These are phyloP conservation scores for Ailuropoda melanoleuca DNA, from an alignment of 2,113 vertebrate species.

Conservation along the genomic window DNA sequence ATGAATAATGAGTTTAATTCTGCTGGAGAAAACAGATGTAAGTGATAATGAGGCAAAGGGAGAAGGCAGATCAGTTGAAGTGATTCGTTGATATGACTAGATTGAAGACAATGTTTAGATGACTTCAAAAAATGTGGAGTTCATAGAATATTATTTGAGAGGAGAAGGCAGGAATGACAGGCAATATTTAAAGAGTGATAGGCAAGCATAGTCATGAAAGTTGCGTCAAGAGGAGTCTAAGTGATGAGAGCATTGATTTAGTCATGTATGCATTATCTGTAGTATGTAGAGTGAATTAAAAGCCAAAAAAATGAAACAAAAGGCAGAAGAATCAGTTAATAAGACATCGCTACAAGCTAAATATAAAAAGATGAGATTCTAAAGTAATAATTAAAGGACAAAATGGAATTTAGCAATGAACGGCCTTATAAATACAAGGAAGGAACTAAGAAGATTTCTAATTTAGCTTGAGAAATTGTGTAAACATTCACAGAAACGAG, in stretches of 20 bases:
- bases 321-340: background rate
- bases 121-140: background rate
- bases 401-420: background rate
- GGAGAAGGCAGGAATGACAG: background rate
- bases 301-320: background rate
- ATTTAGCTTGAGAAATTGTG: background rate
- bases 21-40: background rate
- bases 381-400: background rate
- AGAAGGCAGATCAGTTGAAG: rapidly evolving
- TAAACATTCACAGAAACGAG: background rate
- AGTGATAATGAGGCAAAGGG: background rate
- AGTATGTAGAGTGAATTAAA: background rate
- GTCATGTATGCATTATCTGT: background rate
- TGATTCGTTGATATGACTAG: background rate
- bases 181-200: background rate
- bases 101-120: background rate
- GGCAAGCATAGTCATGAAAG: background rate
- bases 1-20: background rate
- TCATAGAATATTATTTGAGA: background rate
- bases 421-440: background rate
- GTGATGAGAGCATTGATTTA: background rate
- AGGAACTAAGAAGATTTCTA: background rate
- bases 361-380: background rate
- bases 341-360: no score
- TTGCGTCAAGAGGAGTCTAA: background rate